phyloP scores from a whole-genome alignment of 2,113 vertebrate species.

The Triplophysa rosa region DNA sequence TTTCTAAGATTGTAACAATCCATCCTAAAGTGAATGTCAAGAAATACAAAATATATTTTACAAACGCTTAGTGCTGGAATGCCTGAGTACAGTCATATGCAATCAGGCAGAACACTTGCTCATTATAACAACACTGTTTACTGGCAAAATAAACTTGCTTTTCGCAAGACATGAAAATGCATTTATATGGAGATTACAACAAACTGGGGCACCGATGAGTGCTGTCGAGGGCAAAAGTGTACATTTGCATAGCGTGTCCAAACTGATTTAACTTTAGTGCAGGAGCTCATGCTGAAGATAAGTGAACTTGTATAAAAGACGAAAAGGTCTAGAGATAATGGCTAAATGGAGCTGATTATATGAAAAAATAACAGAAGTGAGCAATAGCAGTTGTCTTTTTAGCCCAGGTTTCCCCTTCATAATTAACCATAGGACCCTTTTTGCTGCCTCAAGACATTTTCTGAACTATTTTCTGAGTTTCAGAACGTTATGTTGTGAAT shows the following conservation, averaged over 20 bases:
- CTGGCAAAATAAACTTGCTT: slow-evolving; percentile 8
- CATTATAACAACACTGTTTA: slow-evolving; percentile 9
- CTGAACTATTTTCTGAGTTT: slow-evolving; percentile 48
- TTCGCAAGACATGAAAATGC: slow-evolving; percentile 21
- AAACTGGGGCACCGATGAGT: slow-evolving; percentile 25
- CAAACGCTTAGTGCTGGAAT: neutral
- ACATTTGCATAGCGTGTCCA: slow-evolving; percentile 11
- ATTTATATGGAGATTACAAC: slow-evolving; percentile 26
- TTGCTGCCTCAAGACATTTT: slow-evolving; percentile 45
- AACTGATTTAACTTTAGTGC: slow-evolving; percentile 7
- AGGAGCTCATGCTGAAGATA: neutral
- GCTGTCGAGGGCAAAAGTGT: neutral
- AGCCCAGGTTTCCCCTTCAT: slow-evolving; percentile 34
- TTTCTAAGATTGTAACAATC: neutral
- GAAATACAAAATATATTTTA: neutral
- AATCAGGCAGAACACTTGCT: slow-evolving; percentile 35
- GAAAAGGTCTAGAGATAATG: slow-evolving; percentile 19
- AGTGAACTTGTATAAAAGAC: neutral
- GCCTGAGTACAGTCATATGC: neutral
- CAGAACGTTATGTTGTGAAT: slow-evolving; percentile 35
- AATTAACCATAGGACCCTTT: slow-evolving; percentile 56
- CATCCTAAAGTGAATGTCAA: too few species aligned
- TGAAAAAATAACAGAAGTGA: slow-evolving; percentile 9
- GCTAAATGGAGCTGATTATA: neutral
- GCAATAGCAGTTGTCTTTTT: slow-evolving; percentile 19